These are phyloP conservation scores for Antechinus stuartii DNA, from an alignment of 2,113 vertebrate genomes.

Conservation along the genomic window DNA sequence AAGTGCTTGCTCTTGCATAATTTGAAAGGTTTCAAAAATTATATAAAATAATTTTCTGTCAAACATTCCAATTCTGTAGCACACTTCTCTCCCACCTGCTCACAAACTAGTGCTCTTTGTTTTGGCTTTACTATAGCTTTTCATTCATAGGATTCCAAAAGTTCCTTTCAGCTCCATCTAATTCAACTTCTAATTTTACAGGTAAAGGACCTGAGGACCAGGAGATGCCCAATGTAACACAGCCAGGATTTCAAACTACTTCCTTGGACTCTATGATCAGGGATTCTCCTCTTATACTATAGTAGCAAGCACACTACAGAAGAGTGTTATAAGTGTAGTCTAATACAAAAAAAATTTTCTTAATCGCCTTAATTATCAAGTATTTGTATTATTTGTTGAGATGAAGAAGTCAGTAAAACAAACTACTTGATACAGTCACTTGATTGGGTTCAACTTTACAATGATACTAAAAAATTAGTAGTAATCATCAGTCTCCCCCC, in stretches of 20 bases:
- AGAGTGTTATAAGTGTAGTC: background rate
- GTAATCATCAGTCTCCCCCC: background rate
- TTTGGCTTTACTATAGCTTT: background rate
- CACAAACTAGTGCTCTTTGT: background rate
- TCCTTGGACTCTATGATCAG: background rate
- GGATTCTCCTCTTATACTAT: background rate
- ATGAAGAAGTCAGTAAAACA: background rate
- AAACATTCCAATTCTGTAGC: background rate
- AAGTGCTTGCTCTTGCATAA: background rate
- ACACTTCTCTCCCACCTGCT: background rate
- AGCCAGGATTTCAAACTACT: background rate
- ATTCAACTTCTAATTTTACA: background rate
- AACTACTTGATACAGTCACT: background rate
- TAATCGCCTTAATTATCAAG: background rate
- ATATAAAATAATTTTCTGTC: background rate
- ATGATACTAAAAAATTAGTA: background rate
- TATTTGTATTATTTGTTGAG: background rate
- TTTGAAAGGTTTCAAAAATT: background rate
- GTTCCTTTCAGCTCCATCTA: background rate
- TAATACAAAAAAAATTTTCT: background rate
- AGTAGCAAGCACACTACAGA: background rate
- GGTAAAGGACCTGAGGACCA: background rate
- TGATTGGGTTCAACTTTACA: background rate
- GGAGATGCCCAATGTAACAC: background rate
- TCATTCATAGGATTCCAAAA: background rate